These are phyloP conservation scores for Xyrauchen texanus DNA, from an alignment of 2,113 vertebrate species.

Conservation along the genomic window DNA sequence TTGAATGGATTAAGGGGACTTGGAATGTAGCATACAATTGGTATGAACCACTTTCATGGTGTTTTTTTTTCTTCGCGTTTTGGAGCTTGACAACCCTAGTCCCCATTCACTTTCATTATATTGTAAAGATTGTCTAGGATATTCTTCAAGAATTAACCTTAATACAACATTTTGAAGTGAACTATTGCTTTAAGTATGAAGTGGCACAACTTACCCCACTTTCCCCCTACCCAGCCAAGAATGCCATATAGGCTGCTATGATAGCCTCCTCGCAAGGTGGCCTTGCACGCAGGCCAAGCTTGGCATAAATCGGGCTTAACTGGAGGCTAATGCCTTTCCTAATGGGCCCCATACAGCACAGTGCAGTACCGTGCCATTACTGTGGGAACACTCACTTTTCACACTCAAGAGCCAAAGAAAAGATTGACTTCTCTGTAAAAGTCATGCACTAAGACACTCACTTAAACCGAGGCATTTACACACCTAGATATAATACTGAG, in stretches of 20 bases:
- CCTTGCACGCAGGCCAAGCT: conserved; percentile 31
- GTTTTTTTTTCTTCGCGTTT: no score
- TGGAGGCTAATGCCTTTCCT: conserved; percentile 31
- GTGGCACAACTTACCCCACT: no score
- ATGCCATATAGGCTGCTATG: background rate
- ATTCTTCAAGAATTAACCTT: no score
- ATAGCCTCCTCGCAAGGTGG: conserved; percentile 37
- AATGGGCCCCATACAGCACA: conserved; percentile 25
- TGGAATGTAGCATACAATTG: no score
- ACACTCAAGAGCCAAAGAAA: conserved; percentile 70
- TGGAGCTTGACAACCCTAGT: no score
- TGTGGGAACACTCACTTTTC: conserved; percentile 63
- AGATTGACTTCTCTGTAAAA: conserved; percentile 71
- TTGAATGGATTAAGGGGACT: no score
- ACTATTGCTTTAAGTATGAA: background rate
- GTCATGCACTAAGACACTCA: conserved; percentile 71
- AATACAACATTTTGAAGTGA: no score
- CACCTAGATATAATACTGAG: conserved; percentile 67
- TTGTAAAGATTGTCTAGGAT: no score
- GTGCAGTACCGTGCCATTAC: conserved; percentile 21
- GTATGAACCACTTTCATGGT: no score
- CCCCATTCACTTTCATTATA: no score
- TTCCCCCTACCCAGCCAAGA: conserved; percentile 7
- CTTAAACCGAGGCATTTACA: conserved; percentile 70
- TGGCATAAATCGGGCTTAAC: conserved; percentile 44